Evolutionary conservation across 2,797 vertebrate genomes (phyloP).

Genomic region (Tapera naevia): DNA sequence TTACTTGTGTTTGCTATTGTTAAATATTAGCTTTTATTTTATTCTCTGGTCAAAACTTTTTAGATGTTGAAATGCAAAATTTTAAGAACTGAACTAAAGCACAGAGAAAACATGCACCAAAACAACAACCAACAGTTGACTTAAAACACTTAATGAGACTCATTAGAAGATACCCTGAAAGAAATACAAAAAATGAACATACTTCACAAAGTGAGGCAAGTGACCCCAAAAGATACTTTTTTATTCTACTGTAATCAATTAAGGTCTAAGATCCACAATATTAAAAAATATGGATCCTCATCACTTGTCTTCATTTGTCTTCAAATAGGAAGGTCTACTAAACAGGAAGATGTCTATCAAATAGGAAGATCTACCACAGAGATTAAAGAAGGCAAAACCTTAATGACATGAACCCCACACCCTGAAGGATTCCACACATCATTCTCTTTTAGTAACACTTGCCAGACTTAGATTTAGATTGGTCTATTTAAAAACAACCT

Average conservation of each 20-base stretch:
- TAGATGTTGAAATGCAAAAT: neutral
- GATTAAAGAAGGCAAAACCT: neutral
- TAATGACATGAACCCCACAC: neutral
- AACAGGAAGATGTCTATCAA: too few species aligned
- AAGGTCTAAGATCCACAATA: neutral
- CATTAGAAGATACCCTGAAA: neutral
- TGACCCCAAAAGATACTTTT: neutral
- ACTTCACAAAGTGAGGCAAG: neutral
- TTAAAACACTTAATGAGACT: neutral
- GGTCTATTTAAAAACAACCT: neutral
- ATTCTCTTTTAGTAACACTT: neutral
- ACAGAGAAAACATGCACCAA: neutral
- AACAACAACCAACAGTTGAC: neutral
- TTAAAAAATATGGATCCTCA: neutral
- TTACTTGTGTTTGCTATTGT: neutral
- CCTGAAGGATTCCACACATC: neutral
- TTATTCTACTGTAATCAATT: slow-evolving; percentile 10
- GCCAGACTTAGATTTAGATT: neutral
- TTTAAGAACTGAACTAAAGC: neutral
- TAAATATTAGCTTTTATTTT: neutral
- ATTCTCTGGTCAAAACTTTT: neutral
- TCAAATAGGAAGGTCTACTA: too few species aligned
- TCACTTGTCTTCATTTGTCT: neutral
- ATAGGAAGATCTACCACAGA: neutral
- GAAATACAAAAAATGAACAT: neutral